Evolutionary conservation across 2,797 vertebrate species (phyloP), one percentile per base, ranked within the genome.

Genomic region (Chanos chanos): DNA sequence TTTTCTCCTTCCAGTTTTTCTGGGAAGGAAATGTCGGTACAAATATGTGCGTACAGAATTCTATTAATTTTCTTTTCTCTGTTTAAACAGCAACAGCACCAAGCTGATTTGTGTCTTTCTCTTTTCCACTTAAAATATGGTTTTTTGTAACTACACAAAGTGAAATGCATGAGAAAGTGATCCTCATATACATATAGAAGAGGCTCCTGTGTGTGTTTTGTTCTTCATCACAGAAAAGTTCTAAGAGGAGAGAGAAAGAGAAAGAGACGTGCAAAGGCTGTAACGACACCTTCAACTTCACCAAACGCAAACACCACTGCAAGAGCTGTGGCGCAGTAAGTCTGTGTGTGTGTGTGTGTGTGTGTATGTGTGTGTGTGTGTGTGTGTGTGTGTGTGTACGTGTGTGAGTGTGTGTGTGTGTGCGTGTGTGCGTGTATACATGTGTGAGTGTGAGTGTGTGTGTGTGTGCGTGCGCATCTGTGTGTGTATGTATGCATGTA

Each of bases 221-320:
- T 13, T 75, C 12, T 43, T 31, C 64, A 83, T n/a, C n/a, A 25
- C 74, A 98, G 89, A 97, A 92, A 68, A 93, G 91, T 65, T 92
- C 92, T 52, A 95, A 87, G 70, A 95, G 93, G 74, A 89, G 94
- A 40, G 94, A 97, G 18, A 97, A 94, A 68, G 95, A 98, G 79
- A 97, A 94, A 68, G 94, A 94, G 65, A 87, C 88, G 1, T 99
- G 96, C 77, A 94, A 94, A 83, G 92, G 92, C 79, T 99, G 96
- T 70, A 92, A 74, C 0, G 96, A 97, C 81, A 93, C 83, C 76
- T 99, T 99, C 77, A 92, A 96, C 65, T 97, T 97, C 82, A 98
- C 94, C 5, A 99, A 97, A 77, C 90, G 96, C 77, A 90, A 91
- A 70, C 94, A 98, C 75, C 96, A 92, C 78, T 99, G 96, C 90